These are phyloP conservation scores for Clytia hemisphaerica DNA, from an alignment of 30 jellyfish, hydroid and myxozoan species.

Conservation along the genomic window DNA sequence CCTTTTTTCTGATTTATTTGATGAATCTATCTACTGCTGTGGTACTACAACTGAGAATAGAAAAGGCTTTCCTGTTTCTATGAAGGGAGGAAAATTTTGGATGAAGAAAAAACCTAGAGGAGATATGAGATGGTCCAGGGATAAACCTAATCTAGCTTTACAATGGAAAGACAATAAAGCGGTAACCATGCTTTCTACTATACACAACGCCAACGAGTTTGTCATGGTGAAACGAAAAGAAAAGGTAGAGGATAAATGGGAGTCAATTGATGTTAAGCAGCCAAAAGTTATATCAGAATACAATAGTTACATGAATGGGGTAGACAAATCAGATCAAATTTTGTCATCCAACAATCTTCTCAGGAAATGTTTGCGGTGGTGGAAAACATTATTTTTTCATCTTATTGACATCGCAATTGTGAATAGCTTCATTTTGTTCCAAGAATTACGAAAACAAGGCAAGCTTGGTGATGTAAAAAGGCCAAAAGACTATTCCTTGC, in stretches of 20 bases:
- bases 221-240: slow-evolving; percentile 1
- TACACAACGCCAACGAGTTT: slow-evolving; percentile 16
- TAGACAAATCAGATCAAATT: slow-evolving; percentile 39
- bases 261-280: slow-evolving; percentile 5
- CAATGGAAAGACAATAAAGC: slow-evolving; percentile 26
- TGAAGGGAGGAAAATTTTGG: slow-evolving; percentile 25
- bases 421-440: slow-evolving; percentile 22
- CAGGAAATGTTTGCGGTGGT: not conserved
- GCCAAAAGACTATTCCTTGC: slow-evolving; percentile 12
- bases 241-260: not conserved
- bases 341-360: slow-evolving; percentile 4
- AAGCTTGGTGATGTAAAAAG: too few relatives aligned
- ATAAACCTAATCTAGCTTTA: slow-evolving; percentile 2
- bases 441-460: not conserved
- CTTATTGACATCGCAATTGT: slow-evolving; percentile 18
- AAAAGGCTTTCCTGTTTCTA: slow-evolving; percentile 1
- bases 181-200: slow-evolving; percentile 7
- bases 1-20: not conserved
- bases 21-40: not conserved
- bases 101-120: slow-evolving; percentile 10
- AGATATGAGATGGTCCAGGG: slow-evolving; percentile 6
- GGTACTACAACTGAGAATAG: slow-evolving; percentile 11
- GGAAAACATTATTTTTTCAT: slow-evolving; percentile 34
- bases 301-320: slow-evolving; percentile 39
- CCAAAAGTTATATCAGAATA: slow-evolving; percentile 26